phyloP scores from a whole-genome alignment of 2,113 vertebrate species.

The Nipponia nippon region DNA sequence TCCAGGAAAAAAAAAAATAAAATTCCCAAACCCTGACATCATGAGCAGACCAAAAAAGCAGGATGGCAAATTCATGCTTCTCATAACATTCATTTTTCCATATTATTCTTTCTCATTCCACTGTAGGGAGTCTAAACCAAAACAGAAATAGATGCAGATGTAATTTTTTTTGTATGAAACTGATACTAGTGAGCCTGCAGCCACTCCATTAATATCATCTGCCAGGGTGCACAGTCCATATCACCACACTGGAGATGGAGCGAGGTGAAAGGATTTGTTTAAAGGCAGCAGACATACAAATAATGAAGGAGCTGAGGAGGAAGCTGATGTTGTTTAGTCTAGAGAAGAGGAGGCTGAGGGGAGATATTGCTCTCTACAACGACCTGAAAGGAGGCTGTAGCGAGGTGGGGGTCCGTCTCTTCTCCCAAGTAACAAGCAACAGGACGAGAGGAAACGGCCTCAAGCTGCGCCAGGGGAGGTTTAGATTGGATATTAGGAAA shows the following conservation, averaged over 20 bases:
- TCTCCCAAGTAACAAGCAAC: too few relatives aligned
- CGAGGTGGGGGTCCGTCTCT: too few relatives aligned
- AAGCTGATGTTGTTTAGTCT: too few relatives aligned
- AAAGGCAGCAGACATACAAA: not conserved
- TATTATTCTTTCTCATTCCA: conserved; percentile 45
- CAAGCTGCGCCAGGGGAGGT: too few relatives aligned
- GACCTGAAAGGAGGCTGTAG: too few relatives aligned
- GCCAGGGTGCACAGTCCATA: not conserved
- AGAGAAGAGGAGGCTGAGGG: too few relatives aligned
- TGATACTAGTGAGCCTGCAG: not conserved
- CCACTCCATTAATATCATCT: not conserved
- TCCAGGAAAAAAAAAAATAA: not conserved
- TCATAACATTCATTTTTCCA: conserved; percentile 29
- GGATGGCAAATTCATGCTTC: not conserved
- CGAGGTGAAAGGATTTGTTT: not conserved
- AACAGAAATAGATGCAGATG: not conserved
- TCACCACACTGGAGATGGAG: not conserved
- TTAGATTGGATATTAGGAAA: too few relatives aligned
- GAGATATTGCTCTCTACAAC: too few relatives aligned
- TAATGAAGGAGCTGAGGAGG: not conserved
- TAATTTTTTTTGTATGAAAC: not conserved
- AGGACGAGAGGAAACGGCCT: too few relatives aligned
- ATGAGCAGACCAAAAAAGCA: not conserved
- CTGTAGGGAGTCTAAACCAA: not conserved
- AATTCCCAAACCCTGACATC: conserved; percentile 35